Conservation (phyloP, 2,888 invertebrate genomes). For the Drosophila imparisetae region DNA sequence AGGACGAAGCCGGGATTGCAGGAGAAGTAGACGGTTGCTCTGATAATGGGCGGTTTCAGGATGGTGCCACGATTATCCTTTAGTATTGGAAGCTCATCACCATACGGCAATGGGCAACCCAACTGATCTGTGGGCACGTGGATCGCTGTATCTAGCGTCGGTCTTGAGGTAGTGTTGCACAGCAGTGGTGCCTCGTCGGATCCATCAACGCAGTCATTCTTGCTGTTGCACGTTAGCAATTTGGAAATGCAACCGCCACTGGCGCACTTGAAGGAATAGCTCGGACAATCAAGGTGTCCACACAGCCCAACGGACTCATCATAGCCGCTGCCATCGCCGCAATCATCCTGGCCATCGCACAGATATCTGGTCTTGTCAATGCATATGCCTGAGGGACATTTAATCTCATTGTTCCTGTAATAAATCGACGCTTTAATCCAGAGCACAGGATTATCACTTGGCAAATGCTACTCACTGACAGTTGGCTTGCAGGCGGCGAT, state of each 20-base stretch:
- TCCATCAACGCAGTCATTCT: constrained; percentile 56
- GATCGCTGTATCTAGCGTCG: neutral
- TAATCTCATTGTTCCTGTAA: constrained; percentile 59
- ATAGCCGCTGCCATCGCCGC: constrained; percentile 60
- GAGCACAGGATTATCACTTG: neutral
- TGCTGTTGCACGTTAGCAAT: constrained; percentile 43
- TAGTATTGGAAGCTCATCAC: constrained; percentile 58
- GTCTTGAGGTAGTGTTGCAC: constrained; percentile 60
- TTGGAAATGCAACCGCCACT: constrained; percentile 58
- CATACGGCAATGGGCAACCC: constrained; percentile 53
- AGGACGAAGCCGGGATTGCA: constrained; percentile 48
- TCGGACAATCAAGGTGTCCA: constrained; percentile 64
- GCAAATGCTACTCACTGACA: constrained; percentile 56
- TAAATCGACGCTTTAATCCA: neutral
- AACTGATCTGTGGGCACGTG: constrained; percentile 1
- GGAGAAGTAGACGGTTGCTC: constrained; percentile 49
- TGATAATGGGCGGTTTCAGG: constrained; percentile 48
- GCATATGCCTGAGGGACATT: constrained; percentile 69
- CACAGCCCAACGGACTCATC: constrained; percentile 60
- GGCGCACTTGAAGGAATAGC: constrained; percentile 66
- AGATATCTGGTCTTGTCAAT: constrained; percentile 51
- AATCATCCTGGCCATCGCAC: constrained; percentile 66
- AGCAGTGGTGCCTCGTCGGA: constrained; percentile 65
- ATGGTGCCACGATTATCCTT: constrained; percentile 33
- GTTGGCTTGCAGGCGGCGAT: constrained; percentile 43